Conservation (phyloP, 2,888 invertebrate species). For the Leistus spinibarbis region DNA sequence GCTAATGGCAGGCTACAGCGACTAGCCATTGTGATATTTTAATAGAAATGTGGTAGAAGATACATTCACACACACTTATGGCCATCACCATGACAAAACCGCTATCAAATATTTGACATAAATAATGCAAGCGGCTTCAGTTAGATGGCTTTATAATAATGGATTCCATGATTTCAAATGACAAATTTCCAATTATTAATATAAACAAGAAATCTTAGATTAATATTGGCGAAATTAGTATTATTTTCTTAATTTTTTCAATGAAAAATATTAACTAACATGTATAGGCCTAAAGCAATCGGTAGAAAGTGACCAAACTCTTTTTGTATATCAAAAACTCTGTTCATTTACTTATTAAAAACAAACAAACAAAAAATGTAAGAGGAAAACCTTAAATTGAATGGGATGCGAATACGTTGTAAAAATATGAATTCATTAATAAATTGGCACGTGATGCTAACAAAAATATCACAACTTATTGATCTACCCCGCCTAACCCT, state of each 20-base stretch:
- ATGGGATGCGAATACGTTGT: slow-evolving; percentile 39
- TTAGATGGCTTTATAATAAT: slow-evolving; percentile 28
- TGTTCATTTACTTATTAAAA: background rate
- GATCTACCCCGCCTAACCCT: background rate
- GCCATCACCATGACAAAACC: slow-evolving; percentile 32
- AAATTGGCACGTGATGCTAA: slow-evolving; percentile 38
- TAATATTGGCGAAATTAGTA: slow-evolving; percentile 34
- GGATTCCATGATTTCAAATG: slow-evolving; percentile 8
- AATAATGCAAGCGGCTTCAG: slow-evolving; percentile 33
- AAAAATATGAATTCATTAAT: slow-evolving; percentile 35
- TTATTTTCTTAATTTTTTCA: slow-evolving; percentile 32
- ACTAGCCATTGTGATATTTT: slow-evolving; percentile 50
- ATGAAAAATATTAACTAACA: slow-evolving; percentile 12
- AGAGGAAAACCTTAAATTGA: slow-evolving; percentile 28
- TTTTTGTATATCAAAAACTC: slow-evolving; percentile 30
- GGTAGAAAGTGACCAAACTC: slow-evolving; percentile 38
- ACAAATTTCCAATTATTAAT: slow-evolving; percentile 15
- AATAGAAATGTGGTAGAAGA: slow-evolving; percentile 44
- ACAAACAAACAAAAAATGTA: slow-evolving; percentile 2
- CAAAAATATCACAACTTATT: background rate
- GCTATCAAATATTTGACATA: slow-evolving; percentile 19
- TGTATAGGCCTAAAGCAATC: slow-evolving; percentile 37
- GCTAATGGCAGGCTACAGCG: slow-evolving; percentile 45
- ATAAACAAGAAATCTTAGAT: slow-evolving; percentile 1
- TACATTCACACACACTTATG: slow-evolving; percentile 25